Evolutionary conservation across 1,140 invertebrate species (phyloP), one percentile per base, ranked within the genome.

Genomic region (Mya arenaria): DNA sequence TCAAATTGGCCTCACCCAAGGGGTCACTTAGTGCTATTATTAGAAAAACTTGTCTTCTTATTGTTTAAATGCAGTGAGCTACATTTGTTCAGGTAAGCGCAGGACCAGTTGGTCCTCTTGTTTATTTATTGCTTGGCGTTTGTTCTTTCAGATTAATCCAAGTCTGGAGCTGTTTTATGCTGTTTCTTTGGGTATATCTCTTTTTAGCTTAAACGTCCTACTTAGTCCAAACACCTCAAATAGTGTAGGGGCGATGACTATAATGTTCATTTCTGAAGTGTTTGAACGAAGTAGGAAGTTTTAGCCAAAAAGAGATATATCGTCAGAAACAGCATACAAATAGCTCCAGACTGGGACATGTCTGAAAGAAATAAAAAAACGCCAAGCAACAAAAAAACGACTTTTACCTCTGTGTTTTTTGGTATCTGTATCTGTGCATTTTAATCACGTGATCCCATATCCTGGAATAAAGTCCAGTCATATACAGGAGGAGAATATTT

Each of bases 321-420:
- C n/a, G n/a, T n/a, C n/a, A n/a, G n/a, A n/a, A n/a, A n/a, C n/a
- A n/a, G n/a, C n/a, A n/a, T n/a, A n/a, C n/a, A n/a, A n/a, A n/a
- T 56, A 56, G 55, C 55, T 56, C 19, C 55, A 56, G 55, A 56
- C 55, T 56, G 5, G 55, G 55, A 56, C 55, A 56, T 56, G 19
- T 56, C 55, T 56, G 55, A 56, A 56, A 56, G 55, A 56, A 56
- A 56, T 56, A 56, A 56, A 56, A 56, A 19, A 56, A 56, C 55
- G 19, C 55, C 55, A 56, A 56, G 55, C 55, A 56, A 56, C 55
- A 56, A 56, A 56, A 56, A 56, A 23, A 56, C 55, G 55, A 56
- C 55, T 56, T 56, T 56, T 6, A 56, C 55, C 55, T 56, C 19
- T 56, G 55, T 56, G 55, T 56, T 6, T 8, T 56, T 56, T n/a